These are phyloP conservation scores for Leptosomus discolor DNA, from an alignment of 2,113 vertebrate species.

Conservation along the genomic window DNA sequence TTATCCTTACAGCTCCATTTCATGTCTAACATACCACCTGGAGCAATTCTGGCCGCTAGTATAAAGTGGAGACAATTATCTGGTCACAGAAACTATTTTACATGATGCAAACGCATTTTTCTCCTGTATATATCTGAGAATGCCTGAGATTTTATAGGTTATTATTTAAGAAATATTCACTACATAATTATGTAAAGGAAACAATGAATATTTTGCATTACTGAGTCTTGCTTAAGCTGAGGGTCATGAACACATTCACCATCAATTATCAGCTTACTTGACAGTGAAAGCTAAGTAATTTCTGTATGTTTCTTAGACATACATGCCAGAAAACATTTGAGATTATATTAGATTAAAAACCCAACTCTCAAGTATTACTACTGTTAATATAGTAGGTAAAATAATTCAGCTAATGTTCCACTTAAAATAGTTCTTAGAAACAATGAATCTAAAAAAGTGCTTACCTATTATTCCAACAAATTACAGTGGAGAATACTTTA, in stretches of 20 bases:
- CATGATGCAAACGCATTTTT: neutral
- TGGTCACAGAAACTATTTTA: neutral
- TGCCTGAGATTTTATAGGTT: neutral
- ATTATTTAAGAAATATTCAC: neutral
- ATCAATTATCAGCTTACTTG: neutral
- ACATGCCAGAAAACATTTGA: neutral
- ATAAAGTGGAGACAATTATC: neutral
- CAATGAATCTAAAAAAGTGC: neutral
- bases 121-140: neutral
- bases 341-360: neutral
- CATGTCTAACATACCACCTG: fast-evolving
- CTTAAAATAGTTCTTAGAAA: neutral
- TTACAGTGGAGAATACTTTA: neutral
- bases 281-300: neutral
- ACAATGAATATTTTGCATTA: neutral
- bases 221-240: neutral
- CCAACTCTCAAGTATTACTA: neutral
- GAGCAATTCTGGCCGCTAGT: neutral
- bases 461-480: neutral
- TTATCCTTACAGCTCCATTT: neutral
- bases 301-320: neutral
- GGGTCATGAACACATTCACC: neutral
- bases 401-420: neutral
- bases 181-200: neutral
- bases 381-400: neutral